Conservation (phyloP, 2,888 invertebrate species). For the Leptopilina myrica region DNA sequence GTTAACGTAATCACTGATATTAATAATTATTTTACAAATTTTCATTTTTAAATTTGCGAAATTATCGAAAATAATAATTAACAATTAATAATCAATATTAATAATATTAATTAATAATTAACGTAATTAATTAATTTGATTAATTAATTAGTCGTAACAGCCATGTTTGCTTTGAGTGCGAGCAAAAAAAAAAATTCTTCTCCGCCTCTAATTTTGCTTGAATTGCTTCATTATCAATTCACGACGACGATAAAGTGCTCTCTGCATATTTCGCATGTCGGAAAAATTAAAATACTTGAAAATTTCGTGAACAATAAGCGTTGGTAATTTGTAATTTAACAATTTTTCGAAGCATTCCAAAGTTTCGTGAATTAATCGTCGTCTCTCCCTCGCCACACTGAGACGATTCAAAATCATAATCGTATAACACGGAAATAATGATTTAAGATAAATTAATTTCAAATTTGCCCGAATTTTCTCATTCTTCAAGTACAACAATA, state of each 20-base stretch:
- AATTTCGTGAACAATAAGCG: neutral
- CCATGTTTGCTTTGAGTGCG: too few species aligned
- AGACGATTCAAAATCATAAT: neutral
- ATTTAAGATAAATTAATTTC: neutral
- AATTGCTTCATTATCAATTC: neutral
- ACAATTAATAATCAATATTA: too few species aligned
- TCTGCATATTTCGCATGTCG: slow-evolving; percentile 8
- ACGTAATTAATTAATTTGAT: too few species aligned
- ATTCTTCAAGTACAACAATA: neutral
- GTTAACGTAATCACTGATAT: too few species aligned
- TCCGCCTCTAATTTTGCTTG: neutral
- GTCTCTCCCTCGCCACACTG: neutral
- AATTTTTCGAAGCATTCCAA: neutral
- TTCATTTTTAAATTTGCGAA: too few species aligned
- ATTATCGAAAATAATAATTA: too few species aligned
- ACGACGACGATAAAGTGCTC: neutral
- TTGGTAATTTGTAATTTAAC: neutral
- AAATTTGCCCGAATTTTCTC: neutral
- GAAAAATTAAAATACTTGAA: neutral
- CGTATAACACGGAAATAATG: neutral
- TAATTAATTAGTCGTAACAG: too few species aligned
- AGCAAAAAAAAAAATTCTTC: too few species aligned
- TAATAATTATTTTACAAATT: too few species aligned
- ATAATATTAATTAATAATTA: too few species aligned
- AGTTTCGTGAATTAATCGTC: neutral